Evolutionary conservation across 1,140 invertebrate genomes (phyloP), one percentile per base, ranked within the genome.

Genomic region (Coptotermes formosanus): DNA sequence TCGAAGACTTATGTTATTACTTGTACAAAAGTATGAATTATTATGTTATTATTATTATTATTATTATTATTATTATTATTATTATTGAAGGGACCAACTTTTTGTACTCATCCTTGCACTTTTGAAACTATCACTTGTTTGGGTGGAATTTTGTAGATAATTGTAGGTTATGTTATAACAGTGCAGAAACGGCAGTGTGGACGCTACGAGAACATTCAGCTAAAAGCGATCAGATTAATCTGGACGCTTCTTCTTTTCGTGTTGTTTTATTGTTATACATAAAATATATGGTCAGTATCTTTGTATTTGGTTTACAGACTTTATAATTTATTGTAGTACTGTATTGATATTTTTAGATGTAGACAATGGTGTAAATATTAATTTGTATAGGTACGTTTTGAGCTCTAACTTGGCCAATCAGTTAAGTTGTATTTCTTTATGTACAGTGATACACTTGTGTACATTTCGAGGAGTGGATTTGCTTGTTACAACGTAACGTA

Each of bases 281-380:
- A 30, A 75, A n/a, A 30, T 75, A 75, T 75, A 75, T 75, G 64
- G 64, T 75, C 64, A 75, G 64, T 75, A 75, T 75, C 64, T 75
- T 75, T 75, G 64, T 75, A 75, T 75, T 30, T 75, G 64, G 64
- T 75, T 75, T 75, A 75, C 30, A 75, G n/a, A n/a, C 64, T 75
- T 75, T 75, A 75, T 75, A 75, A 75, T 75, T 75, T 75, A 75
- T 75, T 75, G 64, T 30, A 75, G 64, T 75, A 8, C 64, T 75
- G 25, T 75, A 75, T 30, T 25, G 64, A 75, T 75, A 75, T 30
- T 75, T 30, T 30, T 75, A 75, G 64, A 30, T 55, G 9, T 75
- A 75, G 64, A 75, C 14, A 30, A n/a, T 75, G 64, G 14, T 75
- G 64, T 75, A 75, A 75, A 75, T 75, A 75, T 75, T 30, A 75